phyloP scores from a whole-genome alignment of 2,888 invertebrate species.

The Drosophila formosana region DNA sequence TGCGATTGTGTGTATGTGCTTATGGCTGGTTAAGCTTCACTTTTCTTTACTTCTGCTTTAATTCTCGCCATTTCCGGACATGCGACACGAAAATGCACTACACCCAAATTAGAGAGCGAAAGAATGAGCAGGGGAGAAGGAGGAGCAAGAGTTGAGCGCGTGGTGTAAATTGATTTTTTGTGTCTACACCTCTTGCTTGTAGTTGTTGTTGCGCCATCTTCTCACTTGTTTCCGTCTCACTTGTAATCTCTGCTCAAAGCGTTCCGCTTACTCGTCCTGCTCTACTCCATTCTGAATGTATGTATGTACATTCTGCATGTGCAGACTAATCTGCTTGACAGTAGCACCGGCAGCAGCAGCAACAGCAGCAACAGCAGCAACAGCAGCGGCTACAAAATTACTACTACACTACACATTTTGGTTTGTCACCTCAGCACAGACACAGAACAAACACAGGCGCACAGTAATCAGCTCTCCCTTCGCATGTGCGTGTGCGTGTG shows the following conservation, averaged over 20 bases:
- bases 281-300: slow-evolving; percentile 33
- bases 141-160: slow-evolving; percentile 19
- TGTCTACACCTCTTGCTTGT: slow-evolving; percentile 38
- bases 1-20: slow-evolving; percentile 12
- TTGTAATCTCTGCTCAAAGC: slow-evolving; percentile 57
- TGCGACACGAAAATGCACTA: slow-evolving; percentile 74
- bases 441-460: slow-evolving; percentile 34
- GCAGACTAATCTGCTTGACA: slow-evolving; percentile 71
- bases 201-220: slow-evolving; percentile 9
- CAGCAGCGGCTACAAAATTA: slow-evolving; percentile 54
- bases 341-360: slow-evolving; percentile 35
- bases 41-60: slow-evolving; percentile 54
- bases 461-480: slow-evolving; percentile 55
- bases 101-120: slow-evolving; percentile 63
- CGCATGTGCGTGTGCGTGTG: slow-evolving; percentile 2
- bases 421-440: slow-evolving; percentile 71
- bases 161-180: slow-evolving; percentile 69
- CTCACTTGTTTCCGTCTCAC: slow-evolving; percentile 23
- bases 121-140: slow-evolving; percentile 1
- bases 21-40: slow-evolving; percentile 36
- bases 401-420: slow-evolving; percentile 79
- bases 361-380: slow-evolving; percentile 20
- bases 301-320: slow-evolving; percentile 36
- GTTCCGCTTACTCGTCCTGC: slow-evolving; percentile 15
- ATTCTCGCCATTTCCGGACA: slow-evolving; percentile 53